Conservation (phyloP, 2,888 invertebrate genomes). For the Cheilosia soror region DNA sequence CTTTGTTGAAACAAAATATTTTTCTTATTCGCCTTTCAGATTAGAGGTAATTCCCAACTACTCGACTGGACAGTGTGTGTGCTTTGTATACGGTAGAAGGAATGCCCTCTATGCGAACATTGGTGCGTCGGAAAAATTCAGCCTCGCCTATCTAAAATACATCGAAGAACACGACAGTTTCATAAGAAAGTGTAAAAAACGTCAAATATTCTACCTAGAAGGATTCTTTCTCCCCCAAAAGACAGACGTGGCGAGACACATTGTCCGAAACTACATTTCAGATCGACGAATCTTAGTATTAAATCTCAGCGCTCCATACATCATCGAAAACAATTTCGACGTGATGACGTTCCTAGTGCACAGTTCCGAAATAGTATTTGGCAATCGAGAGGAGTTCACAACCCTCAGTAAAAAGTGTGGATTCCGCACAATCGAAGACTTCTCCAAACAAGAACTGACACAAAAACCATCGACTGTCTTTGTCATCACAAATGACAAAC, state of each 20-base stretch:
- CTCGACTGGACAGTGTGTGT: constrained; percentile 85
- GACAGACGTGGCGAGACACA: constrained; percentile 82
- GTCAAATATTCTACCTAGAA: constrained; percentile 85
- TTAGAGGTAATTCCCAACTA: constrained; percentile 80
- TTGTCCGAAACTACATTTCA: constrained; percentile 83
- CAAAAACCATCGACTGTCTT: constrained; percentile 84
- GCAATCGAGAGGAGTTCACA: constrained; percentile 85
- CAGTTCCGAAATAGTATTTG: constrained; percentile 85
- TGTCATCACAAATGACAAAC: constrained; percentile 87
- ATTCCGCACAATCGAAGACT: constrained; percentile 73
- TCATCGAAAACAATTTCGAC: constrained; percentile 83
- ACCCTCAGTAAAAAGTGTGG: constrained; percentile 81
- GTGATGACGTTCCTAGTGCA: constrained; percentile 83
- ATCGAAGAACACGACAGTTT: constrained; percentile 77
- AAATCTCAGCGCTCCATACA: constrained; percentile 85
- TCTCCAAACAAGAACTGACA: constrained; percentile 76
- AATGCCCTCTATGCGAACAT: constrained; percentile 85
- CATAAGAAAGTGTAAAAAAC: constrained; percentile 80
- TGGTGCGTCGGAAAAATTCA: constrained; percentile 85
- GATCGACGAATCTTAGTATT: constrained; percentile 83
- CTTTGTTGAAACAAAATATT: too few species aligned
- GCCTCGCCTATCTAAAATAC: constrained; percentile 80
- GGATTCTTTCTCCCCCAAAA: constrained; percentile 86
- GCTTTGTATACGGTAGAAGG: constrained; percentile 83
- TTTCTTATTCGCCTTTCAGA: constrained; percentile 75